Evolutionary conservation across 1,140 invertebrate genomes (phyloP), one percentile per base, ranked within the genome.

Genomic region (Nomia melanderi): DNA sequence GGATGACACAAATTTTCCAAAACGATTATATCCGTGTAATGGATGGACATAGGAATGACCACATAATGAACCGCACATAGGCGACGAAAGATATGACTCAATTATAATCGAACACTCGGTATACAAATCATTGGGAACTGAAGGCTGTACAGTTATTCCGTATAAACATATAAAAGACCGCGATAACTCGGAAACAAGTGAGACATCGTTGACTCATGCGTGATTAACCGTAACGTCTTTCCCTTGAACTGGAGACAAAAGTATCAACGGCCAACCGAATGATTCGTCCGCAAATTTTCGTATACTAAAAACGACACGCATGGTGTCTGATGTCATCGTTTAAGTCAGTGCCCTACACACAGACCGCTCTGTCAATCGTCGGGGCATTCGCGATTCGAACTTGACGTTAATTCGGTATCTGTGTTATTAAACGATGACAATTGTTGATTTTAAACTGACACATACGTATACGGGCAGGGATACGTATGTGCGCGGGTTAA

Each of bases 271-370:
- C n/a, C n/a, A n/a, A n/a, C n/a, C 47, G n/a, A 39, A 64, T 41
- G 33, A 65, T 39, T 8, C 9, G 6, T 25, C 6, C n/a, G 31
- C 25, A 4, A 65, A 0, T 41, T 56, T 39, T 53, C 47, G 14
- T 5, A 12, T 9, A 23, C 12, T 12, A 53, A 53, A n/a, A 23
- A 23, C n/a, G 33, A 59, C 11, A 27, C 25, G 11, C 11, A 7
- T 23, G 14, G 54, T 54, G 11, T 69, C 53, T 76, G 73, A 76
- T 69, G 65, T 76, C 54, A 69, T 69, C 41, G 41, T 60, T 69
- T 60, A 69, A 69, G 12, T 25, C 6, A 29, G 33, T 25, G 53
- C n/a, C n/a, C 14, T 31, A n/a, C 25, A 57, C 23, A n/a, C 27
- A n/a, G 41, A 11, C 9, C 0, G 2, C n/a, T 56, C 33, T 74